Conservation (phyloP, 1,140 invertebrate genomes). For the Eriocheir sinensis region DNA sequence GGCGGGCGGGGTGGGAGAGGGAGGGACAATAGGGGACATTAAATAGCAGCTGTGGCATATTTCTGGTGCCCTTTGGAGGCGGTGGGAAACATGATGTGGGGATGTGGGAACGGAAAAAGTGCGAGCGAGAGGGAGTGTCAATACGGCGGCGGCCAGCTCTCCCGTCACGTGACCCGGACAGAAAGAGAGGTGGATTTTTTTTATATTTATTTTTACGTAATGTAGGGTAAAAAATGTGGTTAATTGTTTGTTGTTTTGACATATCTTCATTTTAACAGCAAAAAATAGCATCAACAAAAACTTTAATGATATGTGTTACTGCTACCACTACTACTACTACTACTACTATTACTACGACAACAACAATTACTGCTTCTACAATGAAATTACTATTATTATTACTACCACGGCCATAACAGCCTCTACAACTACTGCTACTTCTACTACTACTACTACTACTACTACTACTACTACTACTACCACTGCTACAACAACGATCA, state of each 20-base stretch:
- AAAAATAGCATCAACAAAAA: no score
- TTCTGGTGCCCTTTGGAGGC: neutral
- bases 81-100: neutral
- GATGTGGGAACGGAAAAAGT: neutral
- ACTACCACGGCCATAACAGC: no score
- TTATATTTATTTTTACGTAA: no score
- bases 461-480: slow-evolving; percentile 22
- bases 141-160: neutral
- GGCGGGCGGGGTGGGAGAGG: neutral
- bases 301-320: neutral
- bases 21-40: neutral
- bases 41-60: neutral
- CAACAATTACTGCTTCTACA: neutral
- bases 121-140: neutral
- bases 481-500: neutral
- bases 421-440: no score
- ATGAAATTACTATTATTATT: no score
- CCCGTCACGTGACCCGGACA: neutral
- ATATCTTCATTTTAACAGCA: no score
- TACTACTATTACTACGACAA: neutral
- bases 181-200: no score
- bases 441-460: neutral
- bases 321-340: neutral
- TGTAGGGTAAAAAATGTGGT: no score
- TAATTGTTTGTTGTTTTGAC: no score